These are phyloP conservation scores for Thunnus thynnus DNA, from an alignment of 2,113 vertebrate genomes.

Conservation along the genomic window DNA sequence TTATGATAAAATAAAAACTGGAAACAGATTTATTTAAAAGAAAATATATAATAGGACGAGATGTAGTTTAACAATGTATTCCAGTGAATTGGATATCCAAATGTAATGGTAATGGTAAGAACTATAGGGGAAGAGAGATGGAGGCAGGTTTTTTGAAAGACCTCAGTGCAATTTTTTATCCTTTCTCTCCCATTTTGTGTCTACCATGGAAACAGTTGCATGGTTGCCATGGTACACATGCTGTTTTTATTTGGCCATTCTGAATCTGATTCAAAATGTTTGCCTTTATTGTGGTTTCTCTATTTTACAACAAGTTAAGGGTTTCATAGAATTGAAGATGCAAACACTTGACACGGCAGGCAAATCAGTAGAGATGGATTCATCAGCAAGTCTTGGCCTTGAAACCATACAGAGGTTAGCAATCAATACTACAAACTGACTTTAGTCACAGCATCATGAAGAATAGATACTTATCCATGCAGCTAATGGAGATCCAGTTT, in stretches of 20 bases:
- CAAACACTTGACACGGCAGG: constrained; percentile 18
- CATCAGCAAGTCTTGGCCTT: constrained; percentile 17
- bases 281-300: constrained; percentile 9
- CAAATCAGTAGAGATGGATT: constrained; percentile 37
- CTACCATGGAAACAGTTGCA: neutral
- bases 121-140: constrained; percentile 13
- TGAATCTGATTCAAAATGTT: constrained; percentile 7
- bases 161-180: neutral
- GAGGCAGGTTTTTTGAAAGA: neutral
- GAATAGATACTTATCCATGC: neutral
- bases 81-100: neutral
- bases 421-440: neutral
- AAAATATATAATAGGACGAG: neutral
- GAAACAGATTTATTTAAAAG: too few species aligned
- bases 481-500: neutral
- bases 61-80: neutral
- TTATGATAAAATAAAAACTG: too few species aligned
- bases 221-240: constrained; percentile 55
- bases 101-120: neutral
- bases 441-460: neutral
- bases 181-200: neutral
- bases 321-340: constrained; percentile 23
- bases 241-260: constrained; percentile 41
- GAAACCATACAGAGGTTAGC: constrained; percentile 22
- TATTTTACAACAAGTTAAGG: constrained; percentile 32